Evolutionary conservation across 2,113 vertebrate genomes (phyloP).

Genomic region (Galbula dea): DNA sequence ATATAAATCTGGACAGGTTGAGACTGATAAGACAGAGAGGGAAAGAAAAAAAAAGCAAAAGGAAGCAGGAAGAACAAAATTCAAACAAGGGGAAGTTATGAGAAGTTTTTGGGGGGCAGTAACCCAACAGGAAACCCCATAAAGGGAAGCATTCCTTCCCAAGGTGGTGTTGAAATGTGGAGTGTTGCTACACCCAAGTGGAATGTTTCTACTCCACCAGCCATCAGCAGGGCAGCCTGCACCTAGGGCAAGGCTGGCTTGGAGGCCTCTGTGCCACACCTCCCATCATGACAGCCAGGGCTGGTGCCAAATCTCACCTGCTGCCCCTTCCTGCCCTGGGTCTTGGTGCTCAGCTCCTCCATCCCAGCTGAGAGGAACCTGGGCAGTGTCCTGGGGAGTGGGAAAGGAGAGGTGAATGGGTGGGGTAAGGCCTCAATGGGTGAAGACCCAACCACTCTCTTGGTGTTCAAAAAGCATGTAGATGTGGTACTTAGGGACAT

Average conservation of each 20-base stretch:
- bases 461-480: too few species aligned
- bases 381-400: neutral
- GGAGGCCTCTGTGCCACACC: neutral
- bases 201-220: neutral
- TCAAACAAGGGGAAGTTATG: neutral
- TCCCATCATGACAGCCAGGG: neutral
- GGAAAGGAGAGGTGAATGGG: neutral
- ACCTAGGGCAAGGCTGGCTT: neutral
- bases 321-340: neutral
- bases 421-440: neutral
- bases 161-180: neutral
- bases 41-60: neutral
- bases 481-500: too few species aligned
- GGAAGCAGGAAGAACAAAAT: constrained; percentile 5
- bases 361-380: neutral
- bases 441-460: neutral
- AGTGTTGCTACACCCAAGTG: neutral
- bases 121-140: neutral
- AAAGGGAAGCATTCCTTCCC: neutral
- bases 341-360: neutral
- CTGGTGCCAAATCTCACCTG: neutral
- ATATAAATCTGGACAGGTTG: constrained; percentile 18
- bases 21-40: neutral
- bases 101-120: neutral
- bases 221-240: neutral